Evolutionary conservation across 2,888 invertebrate species (phyloP).

Genomic region (Lymantria monacha): DNA sequence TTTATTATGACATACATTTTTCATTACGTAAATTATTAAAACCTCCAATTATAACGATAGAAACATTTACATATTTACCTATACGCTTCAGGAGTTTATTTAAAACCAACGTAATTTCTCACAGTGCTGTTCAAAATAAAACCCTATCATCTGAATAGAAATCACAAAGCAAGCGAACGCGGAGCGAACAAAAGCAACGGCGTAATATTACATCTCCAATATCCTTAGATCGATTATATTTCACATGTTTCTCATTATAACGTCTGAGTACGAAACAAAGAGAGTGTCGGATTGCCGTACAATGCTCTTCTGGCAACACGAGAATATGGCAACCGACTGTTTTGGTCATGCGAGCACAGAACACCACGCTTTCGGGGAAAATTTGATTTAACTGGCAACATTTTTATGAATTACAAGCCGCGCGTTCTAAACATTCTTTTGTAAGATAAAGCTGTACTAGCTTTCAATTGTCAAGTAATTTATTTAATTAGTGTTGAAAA

Average conservation of each 20-base stretch:
- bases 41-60: too few species aligned
- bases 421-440: constrained; percentile 38
- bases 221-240: constrained; percentile 72
- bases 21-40: too few species aligned
- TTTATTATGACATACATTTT: too few species aligned
- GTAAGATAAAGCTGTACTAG: constrained; percentile 46
- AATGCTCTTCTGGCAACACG: constrained; percentile 62
- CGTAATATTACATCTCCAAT: constrained; percentile 67
- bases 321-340: constrained; percentile 49
- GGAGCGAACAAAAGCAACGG: constrained; percentile 51
- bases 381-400: constrained; percentile 57
- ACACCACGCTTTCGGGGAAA: constrained; percentile 60
- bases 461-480: constrained; percentile 26
- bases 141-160: constrained; percentile 44
- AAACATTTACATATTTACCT: too few species aligned
- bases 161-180: constrained; percentile 48
- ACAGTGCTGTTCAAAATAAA: constrained; percentile 42
- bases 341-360: constrained; percentile 67
- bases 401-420: constrained; percentile 26
- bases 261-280: constrained; percentile 77
- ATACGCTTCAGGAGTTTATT: too few species aligned
- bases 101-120: constrained; percentile 29
- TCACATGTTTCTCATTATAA: constrained; percentile 78
- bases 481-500: constrained; percentile 11
- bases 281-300: constrained; percentile 63